These are phyloP conservation scores for Tachyglossus aculeatus DNA, from an alignment of 2,797 vertebrate species.

Conservation along the genomic window DNA sequence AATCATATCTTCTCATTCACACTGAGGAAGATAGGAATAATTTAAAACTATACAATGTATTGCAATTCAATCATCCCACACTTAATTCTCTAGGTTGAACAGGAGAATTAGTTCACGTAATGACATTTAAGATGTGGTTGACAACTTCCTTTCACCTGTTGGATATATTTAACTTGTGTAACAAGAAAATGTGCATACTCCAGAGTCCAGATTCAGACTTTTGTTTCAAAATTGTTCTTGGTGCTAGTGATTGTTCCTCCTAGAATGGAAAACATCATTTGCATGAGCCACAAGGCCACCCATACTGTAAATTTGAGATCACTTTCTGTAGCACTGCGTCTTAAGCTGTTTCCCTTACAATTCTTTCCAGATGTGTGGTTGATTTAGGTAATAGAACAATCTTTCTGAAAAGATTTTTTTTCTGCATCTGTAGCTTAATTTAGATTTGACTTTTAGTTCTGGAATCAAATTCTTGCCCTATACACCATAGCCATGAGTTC, in stretches of 20 bases:
- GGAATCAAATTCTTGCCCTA: not conserved
- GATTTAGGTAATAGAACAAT: conserved; percentile 65
- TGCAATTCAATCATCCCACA: no score
- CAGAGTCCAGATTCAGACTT: conserved; percentile 33
- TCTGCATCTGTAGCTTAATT: conserved; percentile 32
- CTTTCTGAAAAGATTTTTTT: conserved; percentile 15
- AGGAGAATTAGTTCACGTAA: not conserved
- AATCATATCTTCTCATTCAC: no score
- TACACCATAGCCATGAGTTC: not conserved
- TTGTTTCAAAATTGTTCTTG: conserved; percentile 25
- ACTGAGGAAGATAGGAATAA: no score
- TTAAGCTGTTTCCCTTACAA: conserved; percentile 48
- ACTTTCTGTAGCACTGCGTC: conserved; percentile 61
- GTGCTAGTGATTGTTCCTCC: conserved; percentile 41
- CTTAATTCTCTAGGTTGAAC: no score
- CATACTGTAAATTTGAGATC: conserved; percentile 52
- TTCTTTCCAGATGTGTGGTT: conserved; percentile 72
- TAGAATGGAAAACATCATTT: conserved; percentile 51
- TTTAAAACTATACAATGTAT: no score
- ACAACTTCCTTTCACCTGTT: conserved; percentile 14
- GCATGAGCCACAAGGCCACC: conserved; percentile 66
- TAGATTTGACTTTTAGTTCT: conserved; percentile 22
- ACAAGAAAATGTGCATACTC: conserved; percentile 26
- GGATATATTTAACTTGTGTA: conserved; percentile 5
- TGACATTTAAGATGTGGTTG: not conserved